Evolutionary conservation across 2,797 vertebrate genomes (phyloP), one percentile per base, ranked within the genome.

Genomic region (Falco columbarius): DNA sequence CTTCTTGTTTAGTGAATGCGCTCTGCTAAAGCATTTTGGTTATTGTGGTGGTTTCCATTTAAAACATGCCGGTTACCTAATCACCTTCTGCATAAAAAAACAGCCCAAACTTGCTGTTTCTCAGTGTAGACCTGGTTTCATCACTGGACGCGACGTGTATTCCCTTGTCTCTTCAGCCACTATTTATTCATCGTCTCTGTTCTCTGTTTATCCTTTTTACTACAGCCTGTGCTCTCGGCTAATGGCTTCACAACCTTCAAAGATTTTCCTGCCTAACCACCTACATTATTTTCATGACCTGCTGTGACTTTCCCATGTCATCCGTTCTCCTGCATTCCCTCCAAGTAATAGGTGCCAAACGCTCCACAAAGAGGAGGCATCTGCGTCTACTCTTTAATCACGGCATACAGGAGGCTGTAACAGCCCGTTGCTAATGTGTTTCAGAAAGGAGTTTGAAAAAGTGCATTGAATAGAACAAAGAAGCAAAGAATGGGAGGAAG

Each of bases 221-320:
- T 55, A 8, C 73, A 95, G 72, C 58, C 91, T 66, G 27, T 61
- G 73, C 40, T 10, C 71, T 89, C 27, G 6, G 83, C 79, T 94
- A 74, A 95, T 92, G 92, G 88, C 86, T 95, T 96, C 67, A 44
- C 71, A 73, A 62, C 83, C 91, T 74, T 93, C 92, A 82, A 93
- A 95, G 81, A 18, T 74, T 87, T 96, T 42, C 84, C 47, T 92
- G 5, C 49, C 75, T 66, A 34, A 71, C 81, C 93, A 85, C 77
- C 63, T 52, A 14, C 79, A 7, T 87, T 95, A 75, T 87, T 68
- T 87, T 67, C 77, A 82, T 93, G 90, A 90, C 83, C 80, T 65
- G 80, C 86, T 79, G 73, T 63, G 91, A 55, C 83, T 92, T 85
- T 74, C 87, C 61, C 26, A 4, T 36, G 42, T 81, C 2, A 9